A percentile compares a stretch with the other conserved stretches of the same genome.
Evolutionary conservation across 2,797 vertebrate genomes (phyloP).

Genomic region (Argyrosomus regius): DNA sequence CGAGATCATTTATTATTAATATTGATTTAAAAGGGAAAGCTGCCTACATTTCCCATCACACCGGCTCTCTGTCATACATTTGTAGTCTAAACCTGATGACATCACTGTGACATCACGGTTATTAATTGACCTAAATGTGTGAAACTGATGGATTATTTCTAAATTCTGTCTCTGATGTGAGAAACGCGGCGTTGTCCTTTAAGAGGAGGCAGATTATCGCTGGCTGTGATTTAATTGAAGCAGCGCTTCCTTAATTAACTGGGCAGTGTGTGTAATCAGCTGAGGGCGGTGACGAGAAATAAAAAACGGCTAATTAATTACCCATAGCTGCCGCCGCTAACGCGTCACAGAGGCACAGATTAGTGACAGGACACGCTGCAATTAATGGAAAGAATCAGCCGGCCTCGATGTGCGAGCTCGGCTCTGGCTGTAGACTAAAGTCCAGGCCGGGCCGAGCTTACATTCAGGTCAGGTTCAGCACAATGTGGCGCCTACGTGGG

Average conservation of each 20-base stretch:
- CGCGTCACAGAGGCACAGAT: constrained; percentile 32
- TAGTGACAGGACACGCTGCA: constrained; percentile 14
- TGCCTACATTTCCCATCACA: too few relatives aligned
- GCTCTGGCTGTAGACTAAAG: background rate
- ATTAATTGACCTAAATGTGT: too few relatives aligned
- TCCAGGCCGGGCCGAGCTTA: background rate
- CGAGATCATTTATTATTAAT: too few relatives aligned
- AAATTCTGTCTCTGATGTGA: too few relatives aligned
- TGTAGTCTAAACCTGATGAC: too few relatives aligned
- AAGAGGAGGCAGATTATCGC: background rate
- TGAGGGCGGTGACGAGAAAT: constrained; percentile 33
- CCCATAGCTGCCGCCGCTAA: constrained; percentile 11
- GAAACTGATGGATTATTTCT: too few relatives aligned
- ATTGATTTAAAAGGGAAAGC: too few relatives aligned
- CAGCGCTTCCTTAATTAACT: constrained; percentile 42
- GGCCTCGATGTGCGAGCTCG: constrained; percentile 22
- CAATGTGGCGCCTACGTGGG: background rate
- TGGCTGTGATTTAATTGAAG: constrained; percentile 27
- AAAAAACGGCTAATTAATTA: constrained; percentile 63
- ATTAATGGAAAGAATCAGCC: constrained; percentile 37
- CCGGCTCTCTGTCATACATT: too few relatives aligned
- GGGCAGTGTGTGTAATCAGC: constrained; percentile 57
- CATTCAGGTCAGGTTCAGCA: constrained; percentile 26
- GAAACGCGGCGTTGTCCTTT: background rate
- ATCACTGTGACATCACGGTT: too few relatives aligned